phyloP scores from a whole-genome alignment of 2,113 vertebrate genomes.

The Corydoras maculifer region DNA sequence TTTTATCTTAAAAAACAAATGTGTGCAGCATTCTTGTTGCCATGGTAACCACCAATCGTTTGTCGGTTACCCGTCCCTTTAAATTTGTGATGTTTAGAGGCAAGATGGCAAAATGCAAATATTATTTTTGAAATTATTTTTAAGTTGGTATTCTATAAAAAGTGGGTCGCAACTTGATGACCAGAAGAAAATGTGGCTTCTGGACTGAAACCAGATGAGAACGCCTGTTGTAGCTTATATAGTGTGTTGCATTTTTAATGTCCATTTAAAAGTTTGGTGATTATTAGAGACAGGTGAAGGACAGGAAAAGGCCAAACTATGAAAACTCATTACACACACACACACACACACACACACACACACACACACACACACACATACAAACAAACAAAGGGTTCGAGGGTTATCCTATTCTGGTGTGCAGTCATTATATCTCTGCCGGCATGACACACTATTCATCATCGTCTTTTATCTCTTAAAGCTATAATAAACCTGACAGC shows the following conservation, averaged over 20 bases:
- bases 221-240: too few relatives aligned
- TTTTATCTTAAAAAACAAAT: too few relatives aligned
- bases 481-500: constrained; percentile 77
- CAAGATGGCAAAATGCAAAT: neutral
- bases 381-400: constrained; percentile 24
- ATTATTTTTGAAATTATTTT: too few relatives aligned
- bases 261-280: too few relatives aligned
- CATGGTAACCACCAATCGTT: too few relatives aligned
- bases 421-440: constrained; percentile 69
- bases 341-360: constrained; percentile 18
- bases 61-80: neutral
- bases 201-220: too few relatives aligned
- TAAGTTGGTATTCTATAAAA: too few relatives aligned
- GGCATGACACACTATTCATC: constrained; percentile 71
- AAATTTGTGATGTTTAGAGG: neutral
- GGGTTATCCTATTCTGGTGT: constrained; percentile 64
- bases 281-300: too few relatives aligned
- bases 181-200: neutral
- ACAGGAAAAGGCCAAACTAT: too few relatives aligned
- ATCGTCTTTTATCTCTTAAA: constrained; percentile 74
- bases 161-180: neutral
- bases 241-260: neutral
- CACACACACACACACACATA: constrained; percentile 17
- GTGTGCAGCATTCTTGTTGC: too few relatives aligned
- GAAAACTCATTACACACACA: constrained; percentile 11